Conservation (phyloP, 2,888 invertebrate species). For the Aelia acuminata region DNA sequence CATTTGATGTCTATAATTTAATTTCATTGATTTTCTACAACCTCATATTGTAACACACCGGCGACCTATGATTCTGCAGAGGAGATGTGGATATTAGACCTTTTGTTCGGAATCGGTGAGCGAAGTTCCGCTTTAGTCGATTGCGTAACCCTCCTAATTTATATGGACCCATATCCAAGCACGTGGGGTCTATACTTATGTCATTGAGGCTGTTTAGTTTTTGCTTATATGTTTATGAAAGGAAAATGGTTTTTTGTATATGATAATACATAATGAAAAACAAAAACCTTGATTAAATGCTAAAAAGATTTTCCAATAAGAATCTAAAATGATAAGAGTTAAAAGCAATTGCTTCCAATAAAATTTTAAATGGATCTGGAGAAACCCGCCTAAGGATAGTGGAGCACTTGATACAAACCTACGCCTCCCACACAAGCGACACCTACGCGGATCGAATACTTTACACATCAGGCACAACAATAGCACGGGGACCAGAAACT, state of each 20-base stretch:
- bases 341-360: neutral
- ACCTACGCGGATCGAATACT: neutral
- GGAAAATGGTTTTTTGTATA: neutral
- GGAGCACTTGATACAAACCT: neutral
- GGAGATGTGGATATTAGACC: constrained; percentile 42
- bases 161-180: neutral
- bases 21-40: neutral
- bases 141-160: neutral
- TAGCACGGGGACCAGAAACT: neutral
- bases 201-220: neutral
- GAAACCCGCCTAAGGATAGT: neutral
- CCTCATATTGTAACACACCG: neutral
- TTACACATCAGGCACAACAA: neutral
- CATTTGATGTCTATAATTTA: too few relatives aligned
- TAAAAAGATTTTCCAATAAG: neutral
- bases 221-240: neutral
- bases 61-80: neutral
- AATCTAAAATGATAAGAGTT: neutral
- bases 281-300: too few relatives aligned
- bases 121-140: constrained; percentile 29
- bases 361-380: neutral
- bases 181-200: neutral
- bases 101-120: constrained; percentile 21
- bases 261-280: too few relatives aligned
- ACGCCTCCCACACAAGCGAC: neutral